Conservation (phyloP, 2,888 invertebrate genomes). For the Temnothorax rugatulus region DNA sequence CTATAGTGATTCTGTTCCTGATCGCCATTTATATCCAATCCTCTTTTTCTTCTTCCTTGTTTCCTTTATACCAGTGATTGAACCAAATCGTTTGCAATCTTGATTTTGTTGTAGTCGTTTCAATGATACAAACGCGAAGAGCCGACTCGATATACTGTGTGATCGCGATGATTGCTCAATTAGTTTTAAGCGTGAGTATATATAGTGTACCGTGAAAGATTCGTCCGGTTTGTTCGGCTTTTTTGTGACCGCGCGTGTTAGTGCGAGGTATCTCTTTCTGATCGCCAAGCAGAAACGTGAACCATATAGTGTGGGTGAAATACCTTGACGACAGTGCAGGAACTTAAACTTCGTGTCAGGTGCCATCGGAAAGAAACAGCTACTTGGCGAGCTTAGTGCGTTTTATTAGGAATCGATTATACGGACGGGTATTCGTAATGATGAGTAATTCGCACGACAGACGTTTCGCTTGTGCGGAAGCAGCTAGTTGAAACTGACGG, state of each 20-base stretch:
- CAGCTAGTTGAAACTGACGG: constrained; percentile 79
- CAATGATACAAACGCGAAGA: constrained; percentile 41
- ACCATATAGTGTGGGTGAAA: constrained; percentile 66
- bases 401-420: constrained; percentile 63
- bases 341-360: constrained; percentile 50
- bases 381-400: constrained; percentile 22
- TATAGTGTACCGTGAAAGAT: constrained; percentile 64
- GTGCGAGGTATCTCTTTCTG: constrained; percentile 59
- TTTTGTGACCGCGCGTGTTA: constrained; percentile 68
- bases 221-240: constrained; percentile 56
- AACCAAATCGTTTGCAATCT: constrained; percentile 58
- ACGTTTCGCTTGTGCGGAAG: constrained; percentile 77
- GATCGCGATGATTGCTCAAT: constrained; percentile 75
- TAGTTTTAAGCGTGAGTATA: constrained; percentile 69
- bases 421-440: constrained; percentile 77
- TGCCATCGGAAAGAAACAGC: constrained; percentile 38
- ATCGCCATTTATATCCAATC: constrained; percentile 18
- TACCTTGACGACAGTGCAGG: constrained; percentile 46
- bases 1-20: constrained; percentile 21
- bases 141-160: constrained; percentile 38
- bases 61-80: constrained; percentile 43
- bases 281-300: constrained; percentile 54
- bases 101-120: constrained; percentile 36
- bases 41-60: constrained; percentile 27
- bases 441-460: constrained; percentile 81